Evolutionary conservation across 2,797 vertebrate genomes (phyloP).

Genomic region (Oreortyx pictus): DNA sequence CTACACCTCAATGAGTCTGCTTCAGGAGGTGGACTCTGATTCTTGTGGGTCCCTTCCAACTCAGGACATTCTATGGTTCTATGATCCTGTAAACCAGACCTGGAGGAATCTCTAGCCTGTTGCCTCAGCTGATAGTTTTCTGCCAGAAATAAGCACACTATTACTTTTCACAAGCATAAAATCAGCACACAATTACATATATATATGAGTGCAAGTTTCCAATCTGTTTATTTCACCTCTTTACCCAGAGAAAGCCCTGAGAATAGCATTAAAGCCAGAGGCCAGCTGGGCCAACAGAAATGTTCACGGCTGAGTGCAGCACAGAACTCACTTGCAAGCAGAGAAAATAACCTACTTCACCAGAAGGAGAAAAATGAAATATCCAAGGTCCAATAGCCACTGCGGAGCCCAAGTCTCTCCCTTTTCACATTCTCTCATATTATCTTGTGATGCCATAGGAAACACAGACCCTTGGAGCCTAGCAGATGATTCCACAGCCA

Average conservation of each 20-base stretch:
- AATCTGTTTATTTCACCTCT: not conserved
- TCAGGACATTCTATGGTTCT: too few species aligned
- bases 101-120: conserved; percentile 1
- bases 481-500: rapidly evolving
- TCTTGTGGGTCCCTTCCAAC: not conserved
- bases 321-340: not conserved
- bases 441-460: not conserved
- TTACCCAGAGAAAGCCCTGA: conserved; percentile 41
- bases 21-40: not conserved
- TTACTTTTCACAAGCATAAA: conserved; percentile 32
- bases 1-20: not conserved
- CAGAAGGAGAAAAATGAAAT: not conserved
- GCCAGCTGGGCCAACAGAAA: conserved; percentile 28
- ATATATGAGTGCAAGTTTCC: conserved; percentile 25
- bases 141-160: conserved; percentile 29
- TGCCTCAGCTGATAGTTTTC: conserved; percentile 2
- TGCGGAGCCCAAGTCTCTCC: not conserved
- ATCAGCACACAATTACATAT: conserved; percentile 45
- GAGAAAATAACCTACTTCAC: not conserved
- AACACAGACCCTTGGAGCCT: not conserved
- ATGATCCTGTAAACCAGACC: not conserved
- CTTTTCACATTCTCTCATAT: not conserved
- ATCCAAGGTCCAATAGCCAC: not conserved
- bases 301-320: conserved; percentile 7
- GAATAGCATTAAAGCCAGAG: conserved; percentile 9